Percentiles rank a stretch among this genome's conserved stretches.
Conservation (phyloP, 1,140 invertebrate species). For the Periplaneta americana region DNA sequence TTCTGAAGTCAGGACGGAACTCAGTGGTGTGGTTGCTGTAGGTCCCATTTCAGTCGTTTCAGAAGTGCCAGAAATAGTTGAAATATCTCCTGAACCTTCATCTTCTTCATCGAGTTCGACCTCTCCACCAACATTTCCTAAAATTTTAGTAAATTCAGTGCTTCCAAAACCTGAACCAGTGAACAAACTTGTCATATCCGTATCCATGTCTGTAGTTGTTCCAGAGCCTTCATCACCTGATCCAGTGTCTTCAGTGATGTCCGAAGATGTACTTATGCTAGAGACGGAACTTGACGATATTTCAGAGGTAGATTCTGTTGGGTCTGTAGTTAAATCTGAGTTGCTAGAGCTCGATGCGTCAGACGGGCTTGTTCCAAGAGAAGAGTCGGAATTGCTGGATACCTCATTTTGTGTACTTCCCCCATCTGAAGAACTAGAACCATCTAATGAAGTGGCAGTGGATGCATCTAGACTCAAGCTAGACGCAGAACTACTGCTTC, state of each 20-base stretch:
- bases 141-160: neutral
- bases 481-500: neutral
- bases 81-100: neutral
- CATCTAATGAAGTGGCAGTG: neutral
- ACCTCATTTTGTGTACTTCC: neutral
- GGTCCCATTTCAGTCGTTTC: neutral
- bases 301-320: conserved; percentile 27
- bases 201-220: neutral
- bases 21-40: neutral
- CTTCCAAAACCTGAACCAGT: neutral
- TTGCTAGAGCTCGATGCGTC: neutral
- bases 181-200: neutral
- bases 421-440: neutral
- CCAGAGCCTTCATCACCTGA: conserved; percentile 19
- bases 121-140: neutral
- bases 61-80: neutral
- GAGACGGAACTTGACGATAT: neutral
- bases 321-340: conserved; percentile 8
- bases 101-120: neutral
- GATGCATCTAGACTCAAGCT: neutral
- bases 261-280: neutral
- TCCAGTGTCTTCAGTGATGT: conserved; percentile 21
- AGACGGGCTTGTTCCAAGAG: neutral
- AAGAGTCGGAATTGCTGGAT: neutral
- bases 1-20: neutral